phyloP scores from a whole-genome alignment of 2,113 vertebrate species.

The Elephas maximus region DNA sequence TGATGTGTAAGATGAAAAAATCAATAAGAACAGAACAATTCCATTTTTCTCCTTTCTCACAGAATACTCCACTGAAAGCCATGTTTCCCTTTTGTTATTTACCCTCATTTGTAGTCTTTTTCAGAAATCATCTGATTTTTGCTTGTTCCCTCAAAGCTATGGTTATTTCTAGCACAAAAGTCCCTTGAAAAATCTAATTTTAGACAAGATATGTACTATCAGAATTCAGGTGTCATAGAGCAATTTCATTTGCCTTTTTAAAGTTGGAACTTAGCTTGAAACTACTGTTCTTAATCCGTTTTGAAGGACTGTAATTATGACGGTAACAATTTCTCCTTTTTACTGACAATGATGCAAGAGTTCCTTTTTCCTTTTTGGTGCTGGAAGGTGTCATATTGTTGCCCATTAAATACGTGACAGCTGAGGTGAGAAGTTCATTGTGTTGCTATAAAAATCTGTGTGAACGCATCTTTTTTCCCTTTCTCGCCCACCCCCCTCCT shows the following conservation, averaged over 20 bases:
- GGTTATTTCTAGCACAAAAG: conserved; percentile 14
- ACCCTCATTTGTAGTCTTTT: conserved; percentile 32
- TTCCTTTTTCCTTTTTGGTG: conserved; percentile 74
- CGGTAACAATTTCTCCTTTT: conserved; percentile 69
- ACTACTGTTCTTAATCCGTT: conserved; percentile 49
- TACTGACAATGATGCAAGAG: conserved; percentile 61
- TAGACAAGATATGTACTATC: conserved; percentile 44
- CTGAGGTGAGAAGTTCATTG: conserved; percentile 72
- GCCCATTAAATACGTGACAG: conserved; percentile 75
- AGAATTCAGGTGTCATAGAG: conserved; percentile 56
- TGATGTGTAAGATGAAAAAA: neutral
- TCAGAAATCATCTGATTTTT: conserved; percentile 26
- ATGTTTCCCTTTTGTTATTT: neutral
- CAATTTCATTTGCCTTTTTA: conserved; percentile 71
- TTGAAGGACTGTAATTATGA: conserved; percentile 15
- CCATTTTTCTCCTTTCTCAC: neutral
- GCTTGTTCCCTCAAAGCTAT: neutral
- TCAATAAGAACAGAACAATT: neutral
- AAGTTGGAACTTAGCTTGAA: conserved; percentile 64
- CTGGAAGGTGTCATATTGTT: conserved; percentile 67
- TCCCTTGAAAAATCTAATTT: conserved; percentile 69
- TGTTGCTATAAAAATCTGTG: conserved; percentile 72
- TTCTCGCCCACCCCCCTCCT: conserved; percentile 5
- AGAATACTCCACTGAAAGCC: neutral
- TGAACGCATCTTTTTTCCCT: conserved; percentile 47